These are phyloP conservation scores for Tribolium castaneum DNA, from an alignment of 1,140 invertebrate species.

Conservation along the genomic window DNA sequence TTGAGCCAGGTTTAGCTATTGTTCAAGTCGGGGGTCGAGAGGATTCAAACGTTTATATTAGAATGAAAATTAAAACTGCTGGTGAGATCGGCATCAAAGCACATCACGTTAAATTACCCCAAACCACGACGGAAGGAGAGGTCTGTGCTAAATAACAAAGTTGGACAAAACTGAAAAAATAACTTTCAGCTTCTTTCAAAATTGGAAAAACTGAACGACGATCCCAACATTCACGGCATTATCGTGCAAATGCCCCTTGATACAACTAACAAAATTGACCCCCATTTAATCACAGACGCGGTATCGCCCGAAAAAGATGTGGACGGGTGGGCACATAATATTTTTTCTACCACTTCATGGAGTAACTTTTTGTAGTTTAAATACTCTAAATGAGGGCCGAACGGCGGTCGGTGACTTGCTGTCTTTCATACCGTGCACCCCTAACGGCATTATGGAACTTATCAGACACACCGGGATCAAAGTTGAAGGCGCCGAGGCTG, in stretches of 20 bases:
- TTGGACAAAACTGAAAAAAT: neutral
- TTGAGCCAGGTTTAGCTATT: conserved; percentile 82
- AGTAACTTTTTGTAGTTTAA: conserved; percentile 71
- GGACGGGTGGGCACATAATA: conserved; percentile 79
- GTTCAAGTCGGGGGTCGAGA: conserved; percentile 93
- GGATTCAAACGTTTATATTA: conserved; percentile 99
- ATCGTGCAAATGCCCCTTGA: conserved; percentile 98
- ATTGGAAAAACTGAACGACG: conserved; percentile 84
- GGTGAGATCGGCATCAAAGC: conserved; percentile 90
- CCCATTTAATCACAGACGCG: conserved; percentile 86
- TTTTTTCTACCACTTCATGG: neutral
- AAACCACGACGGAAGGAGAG: conserved; percentile 85
- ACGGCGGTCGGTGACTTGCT: conserved; percentile 84
- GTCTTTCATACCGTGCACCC: conserved; percentile 94
- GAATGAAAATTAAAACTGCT: conserved; percentile 95
- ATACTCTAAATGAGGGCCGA: conserved; percentile 92
- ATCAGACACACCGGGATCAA: conserved; percentile 85
- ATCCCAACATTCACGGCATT: conserved; percentile 91
- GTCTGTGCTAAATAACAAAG: conserved; percentile 64
- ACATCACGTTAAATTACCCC: conserved; percentile 84
- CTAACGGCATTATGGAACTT: conserved; percentile 91
- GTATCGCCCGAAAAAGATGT: conserved; percentile 93
- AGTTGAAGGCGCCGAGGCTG: conserved; percentile 87
- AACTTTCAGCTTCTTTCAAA: conserved; percentile 68
- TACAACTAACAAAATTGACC: conserved; percentile 82